These are phyloP conservation scores for Zosterops pallidus DNA, from an alignment of 2,113 vertebrate species.

Conservation along the genomic window DNA sequence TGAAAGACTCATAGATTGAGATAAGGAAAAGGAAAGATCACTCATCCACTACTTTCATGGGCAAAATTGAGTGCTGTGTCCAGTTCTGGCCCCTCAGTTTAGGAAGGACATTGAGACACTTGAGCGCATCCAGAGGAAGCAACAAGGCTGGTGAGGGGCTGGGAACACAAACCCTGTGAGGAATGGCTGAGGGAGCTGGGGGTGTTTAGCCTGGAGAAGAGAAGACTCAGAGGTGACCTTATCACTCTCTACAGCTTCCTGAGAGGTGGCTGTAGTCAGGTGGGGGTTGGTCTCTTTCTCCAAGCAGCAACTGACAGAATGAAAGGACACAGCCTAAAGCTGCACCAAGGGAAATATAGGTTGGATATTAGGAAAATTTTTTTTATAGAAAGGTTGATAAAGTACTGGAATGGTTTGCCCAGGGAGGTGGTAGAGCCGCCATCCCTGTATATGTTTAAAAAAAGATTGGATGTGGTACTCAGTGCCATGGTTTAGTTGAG, in stretches of 20 bases:
- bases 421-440: neutral
- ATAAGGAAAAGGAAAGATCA: neutral
- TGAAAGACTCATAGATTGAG: neutral
- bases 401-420: neutral
- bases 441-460: neutral
- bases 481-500: neutral
- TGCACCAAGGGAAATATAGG: neutral
- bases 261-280: neutral
- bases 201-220: neutral
- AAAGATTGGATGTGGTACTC: neutral
- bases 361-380: neutral
- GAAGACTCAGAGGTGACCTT: neutral
- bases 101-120: neutral
- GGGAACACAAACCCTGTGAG: neutral
- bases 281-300: neutral
- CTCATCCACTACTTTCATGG: neutral
- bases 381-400: neutral
- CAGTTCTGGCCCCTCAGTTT: neutral
- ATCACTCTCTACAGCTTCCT: neutral
- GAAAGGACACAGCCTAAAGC: neutral
- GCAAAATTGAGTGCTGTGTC: neutral
- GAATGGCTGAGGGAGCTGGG: neutral
- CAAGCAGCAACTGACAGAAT: neutral
- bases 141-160: neutral
- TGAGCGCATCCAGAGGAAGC: neutral